Base-by-base conservation (phyloP, 2,797 vertebrate genomes). In the Cyprinella venusta region DNA sequence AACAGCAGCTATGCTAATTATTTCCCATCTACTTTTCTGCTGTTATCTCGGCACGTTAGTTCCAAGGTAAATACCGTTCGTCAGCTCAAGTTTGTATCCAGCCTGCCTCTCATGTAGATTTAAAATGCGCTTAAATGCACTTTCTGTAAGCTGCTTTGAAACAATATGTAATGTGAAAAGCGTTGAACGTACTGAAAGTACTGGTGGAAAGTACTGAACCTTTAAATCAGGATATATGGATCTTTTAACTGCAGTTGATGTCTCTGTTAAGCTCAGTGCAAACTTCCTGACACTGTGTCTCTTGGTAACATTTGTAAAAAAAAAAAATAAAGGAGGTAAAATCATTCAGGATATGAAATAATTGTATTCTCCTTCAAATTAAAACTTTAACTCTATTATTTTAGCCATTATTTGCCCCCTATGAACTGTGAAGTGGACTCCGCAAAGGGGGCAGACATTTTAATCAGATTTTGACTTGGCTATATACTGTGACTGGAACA, bases 381-480 rank as follows among this genome's bases (percentile, higher is more conserved):
- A 42, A 82, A 82, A 56, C 61, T 16, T 56, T n/a, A 15, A 42
- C 38, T 56, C 65, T n/a, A 26, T 80, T 40, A 67, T 45, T 45
- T 21, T 42, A 38, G 64, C 33, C 33, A 80, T 56, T 69, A 24
- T 52, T 40, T 76, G 68, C 48, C 33, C 48, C 33, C 24, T 75
- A 38, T 40, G 40, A 59, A 21, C 61, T 75, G 70, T 82, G 59
- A 80, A 50, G 84, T 81, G 70, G 38, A 75, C 64, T 69, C 16
- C 0, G 63, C 16, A 81, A 75, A 67, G 9, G 13, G 76, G 38
- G 21, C 50, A 63, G 52, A 75, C 71, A 74, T 79, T 68, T 82
- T 69, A 81, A 84, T 87, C 69, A 68, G 79, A 79, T 75, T 81
- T 74, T 81, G 56, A 61, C 71, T 56, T 45, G 30, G 26, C 72